phyloP scores from a whole-genome alignment of 1,140 invertebrate species.

The Bradynema listronoti region DNA sequence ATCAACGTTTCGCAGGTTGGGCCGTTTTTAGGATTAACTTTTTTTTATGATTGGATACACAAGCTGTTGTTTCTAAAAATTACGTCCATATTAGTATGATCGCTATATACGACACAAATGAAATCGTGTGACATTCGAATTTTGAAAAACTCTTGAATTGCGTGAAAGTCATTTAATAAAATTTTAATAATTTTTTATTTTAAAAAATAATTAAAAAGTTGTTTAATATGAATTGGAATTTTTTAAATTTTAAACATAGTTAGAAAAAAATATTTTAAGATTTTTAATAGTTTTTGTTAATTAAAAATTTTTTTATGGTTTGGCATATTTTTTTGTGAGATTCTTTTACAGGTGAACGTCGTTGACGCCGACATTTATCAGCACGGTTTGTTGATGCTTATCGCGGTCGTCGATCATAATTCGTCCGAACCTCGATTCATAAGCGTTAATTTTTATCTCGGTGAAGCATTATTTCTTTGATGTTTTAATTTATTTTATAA shows the following conservation, averaged over 20 bases:
- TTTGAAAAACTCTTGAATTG: no score
- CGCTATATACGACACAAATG: slow-evolving; percentile 6
- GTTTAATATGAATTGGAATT: slow-evolving; percentile 12
- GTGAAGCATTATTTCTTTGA: background rate
- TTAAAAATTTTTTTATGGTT: background rate
- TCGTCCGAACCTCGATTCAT: slow-evolving; percentile 19
- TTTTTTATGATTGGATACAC: no score
- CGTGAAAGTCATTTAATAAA: no score
- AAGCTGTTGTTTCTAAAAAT: no score
- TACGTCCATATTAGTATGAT: no score
- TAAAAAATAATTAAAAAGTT: no score
- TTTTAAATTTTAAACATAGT: slow-evolving; percentile 16
- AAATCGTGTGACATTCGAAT: slow-evolving; percentile 6
- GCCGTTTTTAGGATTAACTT: no score
- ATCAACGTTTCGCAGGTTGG: no score
- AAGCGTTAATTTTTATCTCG: background rate
- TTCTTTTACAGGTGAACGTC: slow-evolving; percentile 8
- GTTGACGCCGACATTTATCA: slow-evolving; percentile 26
- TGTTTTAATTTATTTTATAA: background rate
- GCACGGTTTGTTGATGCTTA: slow-evolving; percentile 20
- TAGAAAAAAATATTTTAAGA: slow-evolving; percentile 11
- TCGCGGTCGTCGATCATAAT: slow-evolving; percentile 12
- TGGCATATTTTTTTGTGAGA: no score
- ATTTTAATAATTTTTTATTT: no score
- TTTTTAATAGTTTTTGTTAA: slow-evolving; percentile 1